Percentiles rank a stretch among this genome's conserved stretches.
phyloP scores from a whole-genome alignment of 2,888 invertebrate genomes.

The Synergus itoensis region DNA sequence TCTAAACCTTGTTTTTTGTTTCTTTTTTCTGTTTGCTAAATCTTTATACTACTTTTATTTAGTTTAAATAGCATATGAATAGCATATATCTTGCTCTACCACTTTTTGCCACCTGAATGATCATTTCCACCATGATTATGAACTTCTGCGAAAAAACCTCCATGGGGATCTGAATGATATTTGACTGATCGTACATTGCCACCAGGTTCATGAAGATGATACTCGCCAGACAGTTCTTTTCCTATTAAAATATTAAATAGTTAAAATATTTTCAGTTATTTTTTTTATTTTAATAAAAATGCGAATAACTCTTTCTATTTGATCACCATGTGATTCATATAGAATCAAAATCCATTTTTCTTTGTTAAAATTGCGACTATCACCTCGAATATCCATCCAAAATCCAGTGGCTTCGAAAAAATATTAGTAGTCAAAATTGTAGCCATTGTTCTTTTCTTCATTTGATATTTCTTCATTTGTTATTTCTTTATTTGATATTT shows the following conservation, averaged over 20 bases:
- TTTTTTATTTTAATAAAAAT: background rate
- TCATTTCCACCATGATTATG: conserved; percentile 68
- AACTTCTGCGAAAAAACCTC: conserved; percentile 73
- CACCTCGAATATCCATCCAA: background rate
- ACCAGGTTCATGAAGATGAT: conserved; percentile 73
- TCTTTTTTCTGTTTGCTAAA: no score
- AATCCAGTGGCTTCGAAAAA: background rate
- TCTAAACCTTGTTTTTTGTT: background rate
- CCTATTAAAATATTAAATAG: conserved; percentile 49
- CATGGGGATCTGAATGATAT: conserved; percentile 71
- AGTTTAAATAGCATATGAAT: background rate
- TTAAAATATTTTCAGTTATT: background rate
- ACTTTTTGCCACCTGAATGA: conserved; percentile 57
- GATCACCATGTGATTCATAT: background rate
- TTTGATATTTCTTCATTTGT: background rate
- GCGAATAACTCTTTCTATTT: background rate
- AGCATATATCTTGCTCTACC: conserved; percentile 45
- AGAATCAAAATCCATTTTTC: background rate
- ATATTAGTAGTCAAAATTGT: background rate
- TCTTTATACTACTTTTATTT: background rate
- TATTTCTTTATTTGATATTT: background rate
- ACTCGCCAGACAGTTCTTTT: conserved; percentile 69
- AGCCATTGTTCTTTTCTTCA: background rate
- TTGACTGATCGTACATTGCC: conserved; percentile 69
- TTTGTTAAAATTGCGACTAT: background rate